A percentile compares a stretch with the other conserved stretches of the same genome.
Evolutionary conservation across 2,113 vertebrate species (phyloP).

Genomic region (Calidris pygmaea): DNA sequence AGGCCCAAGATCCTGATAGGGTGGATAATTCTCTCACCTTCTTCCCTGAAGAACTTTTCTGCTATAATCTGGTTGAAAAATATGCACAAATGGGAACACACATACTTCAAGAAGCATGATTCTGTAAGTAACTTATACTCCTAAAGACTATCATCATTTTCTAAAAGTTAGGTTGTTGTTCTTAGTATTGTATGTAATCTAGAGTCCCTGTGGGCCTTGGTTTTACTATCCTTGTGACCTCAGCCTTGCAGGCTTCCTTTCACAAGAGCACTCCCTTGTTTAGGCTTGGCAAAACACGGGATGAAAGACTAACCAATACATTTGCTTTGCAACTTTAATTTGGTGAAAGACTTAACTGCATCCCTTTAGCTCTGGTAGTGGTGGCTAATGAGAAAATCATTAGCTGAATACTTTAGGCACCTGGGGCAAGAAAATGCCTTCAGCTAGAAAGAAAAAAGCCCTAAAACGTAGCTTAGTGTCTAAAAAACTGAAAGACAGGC

Average conservation of each 20-base stretch:
- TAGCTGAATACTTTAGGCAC: not conserved
- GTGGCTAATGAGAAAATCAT: not conserved
- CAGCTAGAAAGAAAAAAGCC: not conserved
- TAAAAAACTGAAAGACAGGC: not conserved
- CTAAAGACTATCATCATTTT: not conserved
- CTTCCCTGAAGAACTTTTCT: not conserved
- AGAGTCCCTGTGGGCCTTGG: not conserved
- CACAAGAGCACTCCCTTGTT: not conserved
- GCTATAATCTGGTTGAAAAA: not conserved
- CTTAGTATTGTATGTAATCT: not conserved
- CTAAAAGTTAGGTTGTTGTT: not conserved
- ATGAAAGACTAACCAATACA: not conserved
- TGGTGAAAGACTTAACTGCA: not conserved
- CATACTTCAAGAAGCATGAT: not conserved
- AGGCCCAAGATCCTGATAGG: not conserved
- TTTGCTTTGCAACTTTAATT: not conserved
- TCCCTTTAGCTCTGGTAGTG: not conserved
- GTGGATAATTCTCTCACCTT: not conserved
- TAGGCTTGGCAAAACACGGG: not conserved
- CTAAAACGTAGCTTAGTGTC: not conserved
- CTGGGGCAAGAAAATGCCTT: not conserved
- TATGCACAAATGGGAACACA: fast-evolving
- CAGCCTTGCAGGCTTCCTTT: not conserved
- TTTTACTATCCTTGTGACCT: not conserved
- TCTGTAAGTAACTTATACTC: not conserved